Evolutionary conservation across 2,113 vertebrate species (phyloP), one percentile per base, ranked within the genome.

Genomic region (Origma solitaria): DNA sequence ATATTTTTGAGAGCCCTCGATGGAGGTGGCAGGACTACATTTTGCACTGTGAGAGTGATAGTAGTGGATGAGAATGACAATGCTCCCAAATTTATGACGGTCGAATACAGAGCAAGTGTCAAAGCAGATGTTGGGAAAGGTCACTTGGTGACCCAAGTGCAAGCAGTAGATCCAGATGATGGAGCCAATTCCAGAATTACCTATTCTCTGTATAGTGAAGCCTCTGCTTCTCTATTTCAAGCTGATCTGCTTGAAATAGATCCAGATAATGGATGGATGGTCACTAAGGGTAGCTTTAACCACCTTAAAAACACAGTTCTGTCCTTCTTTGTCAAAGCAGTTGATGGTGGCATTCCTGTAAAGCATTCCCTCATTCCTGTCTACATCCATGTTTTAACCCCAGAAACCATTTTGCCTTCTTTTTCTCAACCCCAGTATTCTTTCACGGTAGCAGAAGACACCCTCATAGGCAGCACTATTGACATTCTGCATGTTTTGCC

Each of bases 251-350:
- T 99, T 92, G 99, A 99, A 96, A 99, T 99, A 15, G 99, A 99
- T 91, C 98, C 98, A 25, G 99, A 99, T 95, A 99, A 98, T 83
- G 99, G 99, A 60, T 99, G 99, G 99, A 99, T 99, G 98, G 99
- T 99, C 66, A 99, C 99, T 10, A 99, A 99, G 95, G 99, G 99
- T 69, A 99, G 96, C 83, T 99, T 99, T 92, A 98, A 98, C 94
- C 98, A 99, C 40, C 95, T 99, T 54, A 98, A 97, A 96, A 99
- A 98, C 81, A 99, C 99, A 3, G 98, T 99, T 51, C 97, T 99
- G 60, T 99, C 99, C 2, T 99, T 99, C 95, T 99, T 99, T 78
- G 99, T 99, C 56, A 99, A 99, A 97, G 99, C 99, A n/a, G 98
- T 99, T 19, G 99, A 99, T 71, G 98, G 98, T 33, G 99, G 99